Evolutionary conservation across 1,140 invertebrate species (phyloP).

Genomic region (Hylyphantes graminicola): DNA sequence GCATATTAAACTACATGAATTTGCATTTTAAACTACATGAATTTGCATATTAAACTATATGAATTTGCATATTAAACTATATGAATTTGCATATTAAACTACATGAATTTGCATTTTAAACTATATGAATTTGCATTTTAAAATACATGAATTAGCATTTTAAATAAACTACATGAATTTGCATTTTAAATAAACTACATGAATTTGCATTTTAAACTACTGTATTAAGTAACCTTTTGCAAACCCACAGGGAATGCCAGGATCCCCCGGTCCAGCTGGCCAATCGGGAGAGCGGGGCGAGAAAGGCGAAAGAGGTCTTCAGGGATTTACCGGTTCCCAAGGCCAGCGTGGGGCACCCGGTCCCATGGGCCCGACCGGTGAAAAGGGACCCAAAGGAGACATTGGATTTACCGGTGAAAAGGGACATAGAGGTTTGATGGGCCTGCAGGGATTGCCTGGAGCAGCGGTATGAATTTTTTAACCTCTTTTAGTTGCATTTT

Average conservation of each 20-base stretch:
- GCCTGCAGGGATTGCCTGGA: slow-evolving; percentile 81
- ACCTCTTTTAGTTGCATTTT: background rate
- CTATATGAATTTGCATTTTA: no score
- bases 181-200: no score
- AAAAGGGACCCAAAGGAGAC: slow-evolving; percentile 69
- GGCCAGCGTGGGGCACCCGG: slow-evolving; percentile 74
- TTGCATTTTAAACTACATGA: no score
- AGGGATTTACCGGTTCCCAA: slow-evolving; percentile 72
- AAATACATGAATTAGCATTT: no score
- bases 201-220: no score
- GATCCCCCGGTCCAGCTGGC: slow-evolving; percentile 78
- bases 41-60: no score
- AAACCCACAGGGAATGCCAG: slow-evolving; percentile 72
- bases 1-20: no score
- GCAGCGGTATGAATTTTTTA: slow-evolving; percentile 68
- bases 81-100: no score
- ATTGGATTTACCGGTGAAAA: slow-evolving; percentile 77
- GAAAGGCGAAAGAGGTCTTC: slow-evolving; percentile 77
- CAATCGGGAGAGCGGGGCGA: slow-evolving; percentile 78
- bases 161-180: no score
- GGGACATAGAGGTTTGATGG: slow-evolving; percentile 84
- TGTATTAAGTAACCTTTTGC: no score
- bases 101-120: no score
- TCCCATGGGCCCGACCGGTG: slow-evolving; percentile 71
- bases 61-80: no score